These are phyloP conservation scores for Apodemus sylvaticus DNA, from an alignment of 2,113 vertebrate genomes.

Conservation along the genomic window DNA sequence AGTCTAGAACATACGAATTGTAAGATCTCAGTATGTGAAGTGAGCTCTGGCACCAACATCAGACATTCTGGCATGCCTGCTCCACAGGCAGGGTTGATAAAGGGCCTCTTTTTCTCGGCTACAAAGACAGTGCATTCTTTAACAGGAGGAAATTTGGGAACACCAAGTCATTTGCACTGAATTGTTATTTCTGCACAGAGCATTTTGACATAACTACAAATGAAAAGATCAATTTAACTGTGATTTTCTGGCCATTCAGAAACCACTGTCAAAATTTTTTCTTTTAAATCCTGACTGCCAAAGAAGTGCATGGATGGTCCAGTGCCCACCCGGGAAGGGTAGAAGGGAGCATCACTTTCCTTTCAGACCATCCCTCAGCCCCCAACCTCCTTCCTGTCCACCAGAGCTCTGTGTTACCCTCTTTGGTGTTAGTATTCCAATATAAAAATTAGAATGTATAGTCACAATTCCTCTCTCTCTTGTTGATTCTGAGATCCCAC, in stretches of 20 bases:
- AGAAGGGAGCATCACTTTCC: neutral
- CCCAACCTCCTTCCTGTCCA: neutral
- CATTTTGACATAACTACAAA: constrained; percentile 19
- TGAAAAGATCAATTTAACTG: constrained; percentile 15
- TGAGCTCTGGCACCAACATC: neutral
- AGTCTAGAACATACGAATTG: neutral
- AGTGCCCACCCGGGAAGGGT: neutral
- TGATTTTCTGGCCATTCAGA: constrained; percentile 44
- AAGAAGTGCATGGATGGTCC: neutral
- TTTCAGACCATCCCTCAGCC: neutral
- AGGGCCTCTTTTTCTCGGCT: neutral
- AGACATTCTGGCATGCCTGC: neutral
- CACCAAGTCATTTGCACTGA: neutral
- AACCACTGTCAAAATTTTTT: neutral
- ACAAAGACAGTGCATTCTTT: neutral
- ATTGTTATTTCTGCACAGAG: constrained; percentile 33
- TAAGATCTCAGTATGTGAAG: neutral
- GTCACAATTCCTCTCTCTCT: neutral
- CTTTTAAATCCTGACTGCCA: neutral
- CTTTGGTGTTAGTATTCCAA: neutral
- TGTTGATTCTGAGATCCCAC: constrained; percentile 1
- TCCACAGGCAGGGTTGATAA: neutral
- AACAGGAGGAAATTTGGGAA: neutral
- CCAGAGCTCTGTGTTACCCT: neutral
- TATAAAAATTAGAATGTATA: neutral